Evolutionary conservation across 2,888 invertebrate genomes (phyloP), one percentile per base, ranked within the genome.

Genomic region (Drosophila setosimentum): DNA sequence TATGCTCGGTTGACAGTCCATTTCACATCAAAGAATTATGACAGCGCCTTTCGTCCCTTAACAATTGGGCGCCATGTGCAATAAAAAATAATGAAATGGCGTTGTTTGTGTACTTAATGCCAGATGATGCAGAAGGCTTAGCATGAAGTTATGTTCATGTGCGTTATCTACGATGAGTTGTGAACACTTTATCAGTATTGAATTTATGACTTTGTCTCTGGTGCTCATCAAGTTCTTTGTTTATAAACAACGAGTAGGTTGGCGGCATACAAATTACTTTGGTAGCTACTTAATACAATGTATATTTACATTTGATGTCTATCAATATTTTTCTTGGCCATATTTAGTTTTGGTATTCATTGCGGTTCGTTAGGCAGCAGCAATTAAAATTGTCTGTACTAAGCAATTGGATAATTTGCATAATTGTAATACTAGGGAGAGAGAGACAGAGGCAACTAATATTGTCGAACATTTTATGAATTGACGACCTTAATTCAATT

Each of bases 1-100:
- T 62, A 33, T 54, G 58, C 62, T 49, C 42, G n/a, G 27, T 21
- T 57, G 66, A 32, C 55, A 16, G 55, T 49, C 45, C 50, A 40
- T 54, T 45, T 33, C 13, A 21, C 32, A 10, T 5, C 18, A 18
- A 13, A 16, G 29, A 51, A 13, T 59, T 82, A 58, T 69, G 75
- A 59, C 65, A 70, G 59, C 68, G 55, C 42, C 50, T 49, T 33
- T 62, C 10, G 30, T 24, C 63, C 42, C 55, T 58, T 27, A 37
- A 40, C 42, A 64, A 53, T 37, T 62, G 62, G 80, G 73, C 68
- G 80, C 67, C 74, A 60, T 48, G 54, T 69, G 54, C 69, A 80
- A 86, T 83, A 82, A 87, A 89, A 73, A 64, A 77, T 77, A 89
- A 82, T 82, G 73, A 80, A 82, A 80, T 74, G 49, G 69, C 66